These are phyloP conservation scores for Phainopepla nitens DNA, from an alignment of 2,113 vertebrate species.

Conservation along the genomic window DNA sequence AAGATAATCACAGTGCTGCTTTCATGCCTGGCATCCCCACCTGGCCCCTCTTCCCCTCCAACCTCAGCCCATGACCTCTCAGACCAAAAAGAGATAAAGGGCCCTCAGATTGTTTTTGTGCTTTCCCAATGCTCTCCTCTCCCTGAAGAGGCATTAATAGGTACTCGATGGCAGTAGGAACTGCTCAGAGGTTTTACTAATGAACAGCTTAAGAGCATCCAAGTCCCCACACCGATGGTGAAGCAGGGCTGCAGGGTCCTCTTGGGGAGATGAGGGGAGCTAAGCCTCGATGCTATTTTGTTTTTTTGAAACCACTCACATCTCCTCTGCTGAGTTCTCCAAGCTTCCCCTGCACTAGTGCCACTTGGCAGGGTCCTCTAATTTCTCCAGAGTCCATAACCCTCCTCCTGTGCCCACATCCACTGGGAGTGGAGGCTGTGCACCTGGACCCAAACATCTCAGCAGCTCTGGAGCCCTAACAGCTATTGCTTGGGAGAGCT, in stretches of 20 bases:
- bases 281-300: background rate
- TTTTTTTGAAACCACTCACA: background rate
- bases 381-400: background rate
- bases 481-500: background rate
- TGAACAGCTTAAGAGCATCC: slow-evolving; percentile 56
- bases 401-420: background rate
- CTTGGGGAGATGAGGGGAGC: background rate
- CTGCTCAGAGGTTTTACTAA: slow-evolving; percentile 49
- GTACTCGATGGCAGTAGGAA: slow-evolving; percentile 9
- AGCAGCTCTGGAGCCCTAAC: background rate
- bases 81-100: slow-evolving; percentile 34
- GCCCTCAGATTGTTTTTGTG: slow-evolving; percentile 31
- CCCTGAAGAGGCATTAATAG: slow-evolving; percentile 53
- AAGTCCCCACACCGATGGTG: background rate
- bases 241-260: background rate
- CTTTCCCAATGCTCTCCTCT: slow-evolving; percentile 36
- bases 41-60: background rate
- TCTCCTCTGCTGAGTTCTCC: background rate
- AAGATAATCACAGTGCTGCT: background rate
- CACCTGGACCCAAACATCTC: background rate
- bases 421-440: background rate
- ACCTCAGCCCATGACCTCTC: background rate
- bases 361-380: background rate
- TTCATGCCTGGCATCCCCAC: background rate
- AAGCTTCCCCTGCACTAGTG: background rate